Percentiles rank a stretch among this genome's conserved stretches.
Evolutionary conservation across 2,888 invertebrate species (phyloP).

Genomic region (Papilio elwesi): DNA sequence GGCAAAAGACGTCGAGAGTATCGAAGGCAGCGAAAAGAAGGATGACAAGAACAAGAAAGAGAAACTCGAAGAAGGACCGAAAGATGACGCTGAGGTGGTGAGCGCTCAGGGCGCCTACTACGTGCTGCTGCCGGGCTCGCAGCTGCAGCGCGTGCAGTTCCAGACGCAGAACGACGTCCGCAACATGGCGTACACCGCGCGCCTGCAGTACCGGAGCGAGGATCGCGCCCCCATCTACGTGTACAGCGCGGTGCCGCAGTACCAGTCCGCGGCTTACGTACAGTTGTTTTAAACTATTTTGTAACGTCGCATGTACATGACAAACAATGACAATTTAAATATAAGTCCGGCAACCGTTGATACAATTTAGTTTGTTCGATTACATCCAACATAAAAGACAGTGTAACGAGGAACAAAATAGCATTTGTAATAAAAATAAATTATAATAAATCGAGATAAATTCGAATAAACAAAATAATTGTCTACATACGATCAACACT

Average conservation of each 20-base stretch:
- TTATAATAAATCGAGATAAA: no score
- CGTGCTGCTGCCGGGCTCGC: conserved; percentile 85
- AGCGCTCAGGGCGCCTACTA: conserved; percentile 85
- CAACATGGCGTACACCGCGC: conserved; percentile 87
- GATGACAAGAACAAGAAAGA: conserved; percentile 53
- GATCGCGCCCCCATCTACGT: conserved; percentile 86
- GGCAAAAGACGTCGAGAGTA: conserved; percentile 44
- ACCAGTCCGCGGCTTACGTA: conserved; percentile 65
- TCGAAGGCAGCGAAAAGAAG: conserved; percentile 42
- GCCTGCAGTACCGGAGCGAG: conserved; percentile 85
- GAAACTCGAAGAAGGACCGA: conserved; percentile 60
- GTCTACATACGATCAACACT: neutral
- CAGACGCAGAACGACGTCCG: conserved; percentile 76
- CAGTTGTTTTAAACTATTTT: conserved; percentile 55
- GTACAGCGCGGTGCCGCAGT: conserved; percentile 77
- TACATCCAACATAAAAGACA: neutral
- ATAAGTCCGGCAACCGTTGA: neutral
- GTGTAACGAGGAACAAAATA: neutral
- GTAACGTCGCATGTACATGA: neutral
- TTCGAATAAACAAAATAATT: neutral
- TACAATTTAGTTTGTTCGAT: neutral
- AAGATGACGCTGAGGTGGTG: conserved; percentile 67
- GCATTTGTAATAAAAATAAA: no score
- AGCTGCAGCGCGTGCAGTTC: conserved; percentile 86
- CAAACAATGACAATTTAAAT: neutral